Evolutionary conservation across 1,140 invertebrate genomes (phyloP).

Genomic region (Pissodes strobi): DNA sequence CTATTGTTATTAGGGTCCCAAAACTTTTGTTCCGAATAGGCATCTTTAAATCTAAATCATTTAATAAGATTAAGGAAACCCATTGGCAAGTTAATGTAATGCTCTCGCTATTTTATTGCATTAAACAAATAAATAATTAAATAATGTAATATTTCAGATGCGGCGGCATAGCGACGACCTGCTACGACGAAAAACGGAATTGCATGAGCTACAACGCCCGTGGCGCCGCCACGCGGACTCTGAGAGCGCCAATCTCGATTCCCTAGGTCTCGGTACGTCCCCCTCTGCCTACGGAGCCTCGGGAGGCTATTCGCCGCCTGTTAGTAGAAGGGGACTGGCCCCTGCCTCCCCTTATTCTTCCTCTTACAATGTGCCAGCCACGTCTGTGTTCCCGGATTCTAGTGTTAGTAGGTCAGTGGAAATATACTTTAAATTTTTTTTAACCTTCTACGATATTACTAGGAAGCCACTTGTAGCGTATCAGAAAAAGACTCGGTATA

Average conservation of each 20-base stretch:
- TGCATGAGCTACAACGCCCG: conserved; percentile 58
- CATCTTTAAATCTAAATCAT: no score
- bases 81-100: no score
- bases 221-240: conserved; percentile 53
- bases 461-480: not conserved
- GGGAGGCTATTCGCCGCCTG: conserved; percentile 46
- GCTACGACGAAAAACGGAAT: conserved; percentile 54
- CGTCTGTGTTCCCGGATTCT: conserved; percentile 48
- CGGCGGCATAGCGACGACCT: conserved; percentile 59
- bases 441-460: no score
- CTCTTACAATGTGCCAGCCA: conserved; percentile 49
- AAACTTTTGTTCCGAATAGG: no score
- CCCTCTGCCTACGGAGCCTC: conserved; percentile 39
- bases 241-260: conserved; percentile 43
- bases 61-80: no score
- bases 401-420: conserved; percentile 18
- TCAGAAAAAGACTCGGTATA: no score
- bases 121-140: no score
- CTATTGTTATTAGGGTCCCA: no score
- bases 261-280: conserved; percentile 32
- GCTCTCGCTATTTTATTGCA: no score
- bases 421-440: no score
- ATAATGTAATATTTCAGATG: conserved; percentile 58
- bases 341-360: conserved; percentile 15
- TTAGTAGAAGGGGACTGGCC: conserved; percentile 34